Evolutionary conservation across 2,113 vertebrate genomes (phyloP).

Genomic region (Chlamydotis undulata): DNA sequence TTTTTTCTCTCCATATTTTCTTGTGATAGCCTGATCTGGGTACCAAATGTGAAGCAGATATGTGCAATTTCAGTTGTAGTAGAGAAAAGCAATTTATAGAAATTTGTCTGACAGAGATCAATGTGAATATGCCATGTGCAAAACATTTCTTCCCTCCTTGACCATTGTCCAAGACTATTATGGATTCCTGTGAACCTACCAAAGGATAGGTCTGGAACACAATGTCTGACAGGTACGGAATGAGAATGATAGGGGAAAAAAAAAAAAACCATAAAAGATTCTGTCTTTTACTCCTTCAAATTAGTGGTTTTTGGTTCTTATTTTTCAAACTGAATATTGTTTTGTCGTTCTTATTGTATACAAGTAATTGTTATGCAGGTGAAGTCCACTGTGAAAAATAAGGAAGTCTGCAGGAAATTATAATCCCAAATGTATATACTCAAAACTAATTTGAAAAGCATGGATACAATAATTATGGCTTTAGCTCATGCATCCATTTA

Average conservation of each 20-base stretch:
- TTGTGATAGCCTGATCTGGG: background rate
- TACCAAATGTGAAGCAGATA: background rate
- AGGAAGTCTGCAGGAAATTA: background rate
- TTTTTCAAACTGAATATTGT: background rate
- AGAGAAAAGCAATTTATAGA: background rate
- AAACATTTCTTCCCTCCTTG: background rate
- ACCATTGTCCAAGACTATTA: background rate
- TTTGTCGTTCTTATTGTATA: background rate
- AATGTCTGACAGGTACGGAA: background rate
- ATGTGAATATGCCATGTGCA: background rate
- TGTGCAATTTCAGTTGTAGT: background rate
- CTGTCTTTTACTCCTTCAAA: background rate
- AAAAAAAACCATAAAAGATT: accelerated
- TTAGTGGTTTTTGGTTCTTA: background rate
- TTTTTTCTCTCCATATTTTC: background rate
- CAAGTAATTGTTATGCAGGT: background rate
- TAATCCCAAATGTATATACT: background rate
- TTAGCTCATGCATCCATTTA: background rate
- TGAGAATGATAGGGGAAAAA: background rate
- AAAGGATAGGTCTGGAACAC: background rate
- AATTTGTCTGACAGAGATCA: background rate
- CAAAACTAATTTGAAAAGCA: background rate
- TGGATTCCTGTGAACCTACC: background rate
- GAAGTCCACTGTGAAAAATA: background rate
- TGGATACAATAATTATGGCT: background rate